These are phyloP conservation scores for Ariolimax columbianus DNA, from an alignment of 2,888 invertebrate genomes.

Conservation along the genomic window DNA sequence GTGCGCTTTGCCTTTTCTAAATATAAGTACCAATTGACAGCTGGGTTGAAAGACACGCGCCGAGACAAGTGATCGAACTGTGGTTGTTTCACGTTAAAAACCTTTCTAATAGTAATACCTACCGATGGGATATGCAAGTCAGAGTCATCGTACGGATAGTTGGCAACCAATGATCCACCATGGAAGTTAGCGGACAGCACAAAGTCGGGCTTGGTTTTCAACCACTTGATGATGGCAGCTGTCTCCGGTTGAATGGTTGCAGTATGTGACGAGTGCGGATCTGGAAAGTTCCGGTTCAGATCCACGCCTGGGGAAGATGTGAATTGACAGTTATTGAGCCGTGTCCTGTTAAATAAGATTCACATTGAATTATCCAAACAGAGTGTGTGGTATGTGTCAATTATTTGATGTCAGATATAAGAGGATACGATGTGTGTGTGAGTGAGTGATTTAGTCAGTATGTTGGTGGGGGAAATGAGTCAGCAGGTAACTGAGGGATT, in stretches of 20 bases:
- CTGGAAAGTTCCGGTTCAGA: constrained; percentile 96
- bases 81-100: too few relatives aligned
- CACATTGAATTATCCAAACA: too few relatives aligned
- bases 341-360: too few relatives aligned
- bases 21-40: too few relatives aligned
- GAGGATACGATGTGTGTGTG: not conserved
- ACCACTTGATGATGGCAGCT: constrained; percentile 95
- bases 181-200: constrained; percentile 94
- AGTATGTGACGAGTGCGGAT: constrained; percentile 90
- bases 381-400: not conserved
- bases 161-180: constrained; percentile 95
- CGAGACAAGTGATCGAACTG: too few relatives aligned
- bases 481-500: not conserved
- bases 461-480: not conserved
- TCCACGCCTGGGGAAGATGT: constrained; percentile 83
- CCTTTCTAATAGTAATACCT: not conserved
- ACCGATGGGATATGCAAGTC: not conserved
- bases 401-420: not conserved
- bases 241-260: constrained; percentile 86
- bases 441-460: not conserved
- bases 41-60: too few relatives aligned
- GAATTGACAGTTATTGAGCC: too few relatives aligned
- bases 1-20: too few relatives aligned
- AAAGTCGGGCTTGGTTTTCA: constrained; percentile 89
- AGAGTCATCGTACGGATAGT: constrained; percentile 91